phyloP scores from a whole-genome alignment of 2,888 invertebrate genomes.

The Chrysopilus asiliformis region DNA sequence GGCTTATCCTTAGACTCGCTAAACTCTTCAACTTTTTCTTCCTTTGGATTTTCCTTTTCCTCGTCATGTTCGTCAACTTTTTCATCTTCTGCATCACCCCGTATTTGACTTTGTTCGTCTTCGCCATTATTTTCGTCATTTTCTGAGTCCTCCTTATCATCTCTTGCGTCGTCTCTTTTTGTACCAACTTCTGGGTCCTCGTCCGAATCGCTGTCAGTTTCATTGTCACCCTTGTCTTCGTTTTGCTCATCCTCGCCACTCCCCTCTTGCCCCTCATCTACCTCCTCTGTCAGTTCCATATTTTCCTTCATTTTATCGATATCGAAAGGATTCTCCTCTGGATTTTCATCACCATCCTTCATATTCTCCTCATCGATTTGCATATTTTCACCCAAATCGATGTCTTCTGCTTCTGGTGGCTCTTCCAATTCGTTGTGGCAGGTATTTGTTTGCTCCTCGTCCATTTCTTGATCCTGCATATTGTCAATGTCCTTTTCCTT shows the following conservation, averaged over 20 bases:
- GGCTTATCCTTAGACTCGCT: slow-evolving; percentile 31
- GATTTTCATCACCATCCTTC: slow-evolving; percentile 41
- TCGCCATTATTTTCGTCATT: slow-evolving; percentile 38
- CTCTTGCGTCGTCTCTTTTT: slow-evolving; percentile 27
- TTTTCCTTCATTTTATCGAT: slow-evolving; percentile 63
- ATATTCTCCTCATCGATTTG: slow-evolving; percentile 60
- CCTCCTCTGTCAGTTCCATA: slow-evolving; percentile 30
- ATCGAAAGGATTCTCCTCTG: slow-evolving; percentile 68
- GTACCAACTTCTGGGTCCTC: too few relatives aligned
- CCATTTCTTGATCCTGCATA: slow-evolving; percentile 64
- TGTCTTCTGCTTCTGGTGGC: slow-evolving; percentile 68
- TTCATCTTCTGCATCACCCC: slow-evolving; percentile 19
- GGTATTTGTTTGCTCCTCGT: slow-evolving; percentile 67
- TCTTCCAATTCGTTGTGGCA: slow-evolving; percentile 68
- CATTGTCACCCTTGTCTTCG: slow-evolving; percentile 42
- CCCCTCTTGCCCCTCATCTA: slow-evolving; percentile 21
- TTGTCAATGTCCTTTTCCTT: slow-evolving; percentile 63
- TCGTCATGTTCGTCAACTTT: slow-evolving; percentile 42
- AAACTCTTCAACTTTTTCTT: slow-evolving; percentile 28
- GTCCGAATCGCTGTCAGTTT: slow-evolving; percentile 43
- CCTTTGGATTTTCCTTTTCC: slow-evolving; percentile 45
- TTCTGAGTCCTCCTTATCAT: slow-evolving; percentile 26
- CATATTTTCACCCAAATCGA: slow-evolving; percentile 79
- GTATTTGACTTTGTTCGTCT: slow-evolving; percentile 29
- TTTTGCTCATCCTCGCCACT: slow-evolving; percentile 34